Percentiles rank a stretch among this genome's conserved stretches.
Conservation (phyloP, 2,797 vertebrate genomes). For the Dromococcyx pavoninus region DNA sequence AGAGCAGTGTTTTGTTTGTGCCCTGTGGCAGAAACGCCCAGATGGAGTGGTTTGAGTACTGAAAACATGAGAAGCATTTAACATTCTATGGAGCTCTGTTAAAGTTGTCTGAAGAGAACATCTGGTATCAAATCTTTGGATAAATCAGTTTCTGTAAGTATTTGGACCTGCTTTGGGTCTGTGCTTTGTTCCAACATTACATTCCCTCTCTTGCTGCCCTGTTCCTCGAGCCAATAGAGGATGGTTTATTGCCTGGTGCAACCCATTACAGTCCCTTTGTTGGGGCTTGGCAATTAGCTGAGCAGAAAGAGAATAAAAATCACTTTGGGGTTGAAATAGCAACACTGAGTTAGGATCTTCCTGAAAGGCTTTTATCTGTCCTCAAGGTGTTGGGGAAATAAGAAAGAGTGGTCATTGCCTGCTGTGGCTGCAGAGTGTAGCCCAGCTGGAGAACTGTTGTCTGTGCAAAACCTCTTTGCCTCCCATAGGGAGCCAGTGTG, state of each 20-base stretch:
- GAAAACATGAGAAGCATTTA: conserved; percentile 1
- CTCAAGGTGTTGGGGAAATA: background rate
- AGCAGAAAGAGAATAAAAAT: conserved; percentile 24
- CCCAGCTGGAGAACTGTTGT: background rate
- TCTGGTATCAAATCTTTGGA: conserved; percentile 28
- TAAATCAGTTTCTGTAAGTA: conserved; percentile 18
- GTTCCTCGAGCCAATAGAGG: conserved; percentile 14
- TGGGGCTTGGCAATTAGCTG: background rate
- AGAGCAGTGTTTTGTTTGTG: conserved; percentile 14
- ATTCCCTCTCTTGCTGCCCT: conserved; percentile 10
- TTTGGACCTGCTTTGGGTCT: conserved; percentile 27
- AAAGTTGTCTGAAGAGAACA: conserved; percentile 35
- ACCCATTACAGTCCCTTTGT: background rate
- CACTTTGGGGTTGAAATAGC: background rate
- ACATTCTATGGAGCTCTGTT: conserved; percentile 5
- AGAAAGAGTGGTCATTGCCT: background rate
- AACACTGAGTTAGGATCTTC: background rate
- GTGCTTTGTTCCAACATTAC: conserved; percentile 41
- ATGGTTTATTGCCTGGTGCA: conserved; percentile 39
- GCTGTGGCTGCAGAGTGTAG: background rate
- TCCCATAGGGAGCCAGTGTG: background rate
- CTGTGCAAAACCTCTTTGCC: background rate
- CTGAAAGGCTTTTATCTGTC: background rate
- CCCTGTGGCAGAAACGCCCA: conserved; percentile 33
- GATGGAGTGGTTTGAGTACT: background rate